Base-by-base conservation (phyloP, 2,888 invertebrate genomes). In the Uropetala carovei region DNA sequence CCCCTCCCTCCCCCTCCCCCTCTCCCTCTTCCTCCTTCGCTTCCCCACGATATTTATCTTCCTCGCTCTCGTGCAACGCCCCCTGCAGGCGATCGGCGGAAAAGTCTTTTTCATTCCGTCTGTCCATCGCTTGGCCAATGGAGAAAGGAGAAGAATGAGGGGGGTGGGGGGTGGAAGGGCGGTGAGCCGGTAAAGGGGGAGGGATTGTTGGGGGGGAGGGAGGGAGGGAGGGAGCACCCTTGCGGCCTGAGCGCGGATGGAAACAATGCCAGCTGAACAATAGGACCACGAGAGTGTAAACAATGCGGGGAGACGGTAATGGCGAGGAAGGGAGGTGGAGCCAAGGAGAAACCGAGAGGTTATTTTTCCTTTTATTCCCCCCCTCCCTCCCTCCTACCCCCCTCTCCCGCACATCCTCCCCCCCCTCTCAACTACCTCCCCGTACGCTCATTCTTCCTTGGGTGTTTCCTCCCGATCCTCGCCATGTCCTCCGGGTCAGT, bases 221-320 rank as follows among this genome's bases (percentile, higher is more conserved):
- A 43, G 43, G 56, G 18, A 5, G 56, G 18, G 57, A 56, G 56
- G 43, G 83, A 43, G 56, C 56, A 83, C 56, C 83, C 83, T 57
- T 83, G 18, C 22, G 82, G 43, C 30, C 82, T 30, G 18, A 43
- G 86, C 89, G n/a, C 89, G 11, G 59, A 11, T 64, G 89, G 89
- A 89, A 89, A 89, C 89, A 89, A 89, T 89, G 89, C 64, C 64
- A 43, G 9, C 27, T 64, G 89, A 89, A 89, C 89, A 89, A 89
- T 89, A 64, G 89, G 89, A 43, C 89, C 89, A 68, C 89, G 89
- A 68, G 64, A 89, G 89, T 89, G 89, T 64, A 89, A 89, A 89
- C 89, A 89, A 89, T 89, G 89, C 60, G 64, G 89, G 43, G 60
- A 64, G 89, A 89, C 64, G 89, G 64, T 89, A 89, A 89, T 89